phyloP scores from a whole-genome alignment of 2,888 invertebrate species.

The Clivina fossor region DNA sequence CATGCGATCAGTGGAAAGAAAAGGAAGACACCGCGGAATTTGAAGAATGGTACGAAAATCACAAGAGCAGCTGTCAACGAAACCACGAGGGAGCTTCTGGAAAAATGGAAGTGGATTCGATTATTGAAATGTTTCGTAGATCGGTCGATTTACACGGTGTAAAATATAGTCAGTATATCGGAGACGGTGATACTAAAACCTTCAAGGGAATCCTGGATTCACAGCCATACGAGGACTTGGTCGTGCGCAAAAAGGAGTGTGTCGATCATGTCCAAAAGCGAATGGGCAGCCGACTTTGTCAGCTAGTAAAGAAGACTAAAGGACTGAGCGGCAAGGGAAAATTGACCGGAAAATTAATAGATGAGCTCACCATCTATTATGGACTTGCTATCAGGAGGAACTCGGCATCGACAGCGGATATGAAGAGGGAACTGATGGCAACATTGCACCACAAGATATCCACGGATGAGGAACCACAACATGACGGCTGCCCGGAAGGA shows the following conservation, averaged over 20 bases:
- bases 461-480: constrained; percentile 31
- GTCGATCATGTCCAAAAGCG: constrained; percentile 29
- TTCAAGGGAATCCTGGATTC: constrained; percentile 21
- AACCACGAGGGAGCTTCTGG: constrained; percentile 23
- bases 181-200: constrained; percentile 31
- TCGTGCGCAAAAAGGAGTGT: constrained; percentile 31
- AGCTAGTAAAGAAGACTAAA: constrained; percentile 17
- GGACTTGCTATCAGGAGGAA: constrained; percentile 21
- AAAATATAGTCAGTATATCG: constrained; percentile 28
- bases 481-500: constrained; percentile 35
- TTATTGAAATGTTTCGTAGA: constrained; percentile 21
- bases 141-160: constrained; percentile 17
- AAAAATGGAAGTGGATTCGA: constrained; percentile 23
- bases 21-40: constrained; percentile 21
- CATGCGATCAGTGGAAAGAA: constrained; percentile 23
- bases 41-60: constrained; percentile 18
- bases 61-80: constrained; percentile 23
- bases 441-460: constrained; percentile 36
- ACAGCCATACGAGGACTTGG: constrained; percentile 24
- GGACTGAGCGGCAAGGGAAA: constrained; percentile 23
- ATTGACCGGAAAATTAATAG: constrained; percentile 14
- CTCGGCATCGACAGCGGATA: constrained; percentile 32
- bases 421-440: constrained; percentile 38
- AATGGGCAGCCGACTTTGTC: constrained; percentile 20
- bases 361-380: constrained; percentile 11